A percentile compares a stretch with the other conserved stretches of the same genome.
Conservation (phyloP, 1,140 invertebrate species). For the Sarcophaga peregrina region DNA sequence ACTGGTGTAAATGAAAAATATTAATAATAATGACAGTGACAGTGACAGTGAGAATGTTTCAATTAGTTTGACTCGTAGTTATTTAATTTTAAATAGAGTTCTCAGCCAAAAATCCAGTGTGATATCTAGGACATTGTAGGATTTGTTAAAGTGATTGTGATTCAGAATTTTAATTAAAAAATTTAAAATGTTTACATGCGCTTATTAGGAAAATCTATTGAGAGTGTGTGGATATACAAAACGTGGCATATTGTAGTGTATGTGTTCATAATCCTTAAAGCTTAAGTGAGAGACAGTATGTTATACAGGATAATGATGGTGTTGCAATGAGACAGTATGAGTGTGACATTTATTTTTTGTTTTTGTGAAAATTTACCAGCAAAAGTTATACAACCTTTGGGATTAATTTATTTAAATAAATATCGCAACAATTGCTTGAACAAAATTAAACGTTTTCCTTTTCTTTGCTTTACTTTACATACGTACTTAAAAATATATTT, state of each 20-base stretch:
- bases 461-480: neutral
- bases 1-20: too few relatives aligned
- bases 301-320: neutral
- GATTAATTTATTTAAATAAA: constrained; percentile 28
- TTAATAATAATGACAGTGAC: too few relatives aligned
- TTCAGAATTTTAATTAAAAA: constrained; percentile 18
- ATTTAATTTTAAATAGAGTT: too few relatives aligned
- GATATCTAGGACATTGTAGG: too few relatives aligned
- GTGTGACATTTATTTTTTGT: neutral
- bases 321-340: neutral
- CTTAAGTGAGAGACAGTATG: neutral
- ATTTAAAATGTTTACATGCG: neutral
- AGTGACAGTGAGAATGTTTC: too few relatives aligned
- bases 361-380: neutral
- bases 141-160: too few relatives aligned
- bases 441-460: neutral
- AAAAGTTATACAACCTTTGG: neutral
- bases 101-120: too few relatives aligned
- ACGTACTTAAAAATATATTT: neutral
- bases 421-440: neutral
- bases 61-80: too few relatives aligned
- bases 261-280: constrained; percentile 4
- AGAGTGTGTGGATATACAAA: neutral
- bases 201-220: neutral
- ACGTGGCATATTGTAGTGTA: too few relatives aligned